Percentiles rank a stretch among this genome's conserved stretches.
Conservation (phyloP, 2,113 vertebrate genomes). For the Triplophysa tibetana region DNA sequence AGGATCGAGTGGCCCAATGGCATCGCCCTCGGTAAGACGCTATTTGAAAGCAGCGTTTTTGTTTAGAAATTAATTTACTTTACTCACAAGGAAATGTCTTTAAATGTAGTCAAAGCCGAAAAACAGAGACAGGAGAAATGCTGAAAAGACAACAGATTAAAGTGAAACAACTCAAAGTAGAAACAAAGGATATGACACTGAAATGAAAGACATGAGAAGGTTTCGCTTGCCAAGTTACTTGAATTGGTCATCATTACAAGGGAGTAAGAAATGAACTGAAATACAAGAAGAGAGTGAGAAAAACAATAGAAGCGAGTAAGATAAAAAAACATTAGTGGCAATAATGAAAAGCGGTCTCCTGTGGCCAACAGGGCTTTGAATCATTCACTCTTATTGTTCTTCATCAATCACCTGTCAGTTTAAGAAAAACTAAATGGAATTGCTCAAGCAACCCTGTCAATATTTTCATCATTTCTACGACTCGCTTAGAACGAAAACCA, state of each 20-base stretch:
- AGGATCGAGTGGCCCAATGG: slow-evolving; percentile 98
- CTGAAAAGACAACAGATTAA: neutral
- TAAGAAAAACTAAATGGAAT: slow-evolving; percentile 45
- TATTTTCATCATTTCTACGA: slow-evolving; percentile 67
- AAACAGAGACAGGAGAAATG: neutral
- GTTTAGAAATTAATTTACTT: neutral
- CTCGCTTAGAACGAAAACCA: slow-evolving; percentile 58
- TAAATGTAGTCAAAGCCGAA: neutral
- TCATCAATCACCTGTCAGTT: slow-evolving; percentile 67
- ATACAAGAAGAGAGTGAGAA: neutral
- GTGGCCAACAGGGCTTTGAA: slow-evolving; percentile 53
- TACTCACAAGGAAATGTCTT: neutral
- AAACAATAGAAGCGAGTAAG: slow-evolving; percentile 19
- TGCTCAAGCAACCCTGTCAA: slow-evolving; percentile 56
- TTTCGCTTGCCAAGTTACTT: neutral
- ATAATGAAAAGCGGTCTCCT: slow-evolving; percentile 35
- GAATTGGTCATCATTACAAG: slow-evolving; percentile 7
- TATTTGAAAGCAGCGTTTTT: neutral
- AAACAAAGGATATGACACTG: slow-evolving; percentile 6
- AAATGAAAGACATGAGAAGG: slow-evolving; percentile 13
- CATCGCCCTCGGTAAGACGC: slow-evolving; percentile 88
- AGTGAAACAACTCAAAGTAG: neutral
- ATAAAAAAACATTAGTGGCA: slow-evolving; percentile 43
- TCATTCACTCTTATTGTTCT: slow-evolving; percentile 59
- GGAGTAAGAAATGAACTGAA: slow-evolving; percentile 11